Evolutionary conservation across 2,888 invertebrate genomes (phyloP).

Genomic region (Caenorhabditis plicata): DNA sequence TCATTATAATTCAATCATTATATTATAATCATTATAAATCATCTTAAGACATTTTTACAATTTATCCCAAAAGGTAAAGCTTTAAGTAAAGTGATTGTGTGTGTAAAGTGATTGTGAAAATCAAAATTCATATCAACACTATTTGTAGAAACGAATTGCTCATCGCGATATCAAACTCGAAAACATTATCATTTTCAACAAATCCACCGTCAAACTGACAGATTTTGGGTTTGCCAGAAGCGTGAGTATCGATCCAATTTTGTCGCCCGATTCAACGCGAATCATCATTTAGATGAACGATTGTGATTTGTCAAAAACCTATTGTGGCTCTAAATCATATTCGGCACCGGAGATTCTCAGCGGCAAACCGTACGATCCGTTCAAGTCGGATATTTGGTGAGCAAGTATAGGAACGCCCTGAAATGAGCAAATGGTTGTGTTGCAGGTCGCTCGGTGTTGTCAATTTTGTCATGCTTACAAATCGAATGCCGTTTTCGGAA

Average conservation of each 20-base stretch:
- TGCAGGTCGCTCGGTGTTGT: constrained; percentile 67
- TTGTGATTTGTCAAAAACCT: constrained; percentile 64
- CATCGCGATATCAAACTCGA: constrained; percentile 69
- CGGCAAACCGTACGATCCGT: constrained; percentile 68
- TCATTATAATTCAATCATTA: not conserved
- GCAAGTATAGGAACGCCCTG: not conserved
- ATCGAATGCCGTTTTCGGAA: constrained; percentile 69
- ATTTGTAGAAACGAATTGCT: constrained; percentile 63
- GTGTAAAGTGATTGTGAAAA: no score
- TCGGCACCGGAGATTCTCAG: constrained; percentile 66
- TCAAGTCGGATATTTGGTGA: constrained; percentile 68
- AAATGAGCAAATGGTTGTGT: not conserved
- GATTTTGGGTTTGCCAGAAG: constrained; percentile 68
- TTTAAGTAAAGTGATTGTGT: no score
- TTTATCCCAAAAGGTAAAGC: no score
- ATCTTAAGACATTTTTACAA: no score
- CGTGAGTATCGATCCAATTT: constrained; percentile 11
- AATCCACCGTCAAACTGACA: constrained; percentile 66
- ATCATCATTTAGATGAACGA: constrained; percentile 1
- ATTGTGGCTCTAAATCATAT: constrained; percentile 69
- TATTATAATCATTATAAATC: no score
- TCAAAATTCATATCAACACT: no score
- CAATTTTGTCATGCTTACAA: constrained; percentile 67
- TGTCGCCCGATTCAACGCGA: not conserved
- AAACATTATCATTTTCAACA: constrained; percentile 67